These are phyloP conservation scores for Rynchops niger DNA, from an alignment of 2,113 vertebrate genomes.

Conservation along the genomic window DNA sequence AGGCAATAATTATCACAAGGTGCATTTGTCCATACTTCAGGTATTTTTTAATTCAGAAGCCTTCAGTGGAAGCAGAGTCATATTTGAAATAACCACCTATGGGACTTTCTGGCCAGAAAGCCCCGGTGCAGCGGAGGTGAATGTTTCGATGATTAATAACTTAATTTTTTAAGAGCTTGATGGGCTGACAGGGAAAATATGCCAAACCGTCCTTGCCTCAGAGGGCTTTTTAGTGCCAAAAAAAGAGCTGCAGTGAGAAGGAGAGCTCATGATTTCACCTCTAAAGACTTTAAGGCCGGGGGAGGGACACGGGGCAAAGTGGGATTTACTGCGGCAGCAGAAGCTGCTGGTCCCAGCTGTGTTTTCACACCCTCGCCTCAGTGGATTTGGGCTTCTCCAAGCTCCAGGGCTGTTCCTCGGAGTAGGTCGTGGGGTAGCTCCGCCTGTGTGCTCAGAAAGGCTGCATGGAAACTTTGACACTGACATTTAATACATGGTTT, in stretches of 20 bases:
- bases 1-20: not conserved
- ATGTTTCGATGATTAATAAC: conserved; percentile 34
- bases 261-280: conserved; percentile 23
- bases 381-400: not conserved
- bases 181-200: not conserved
- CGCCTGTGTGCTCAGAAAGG: not conserved
- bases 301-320: not conserved
- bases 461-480: not conserved
- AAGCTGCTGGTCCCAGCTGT: conserved; percentile 4
- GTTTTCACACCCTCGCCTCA: not conserved
- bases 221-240: not conserved
- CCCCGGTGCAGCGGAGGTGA: not conserved
- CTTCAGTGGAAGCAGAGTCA: not conserved
- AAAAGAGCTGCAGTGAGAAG: not conserved
- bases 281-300: not conserved
- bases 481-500: not conserved
- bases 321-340: not conserved
- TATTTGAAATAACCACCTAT: conserved; percentile 23
- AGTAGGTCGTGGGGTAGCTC: not conserved
- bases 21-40: not conserved
- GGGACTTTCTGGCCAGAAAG: conserved; percentile 16
- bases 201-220: not conserved
- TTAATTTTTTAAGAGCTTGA: conserved; percentile 61
- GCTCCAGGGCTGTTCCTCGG: not conserved
- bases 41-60: not conserved